phyloP scores from a whole-genome alignment of 2,888 invertebrate species.

The Apocheima hispidaria region DNA sequence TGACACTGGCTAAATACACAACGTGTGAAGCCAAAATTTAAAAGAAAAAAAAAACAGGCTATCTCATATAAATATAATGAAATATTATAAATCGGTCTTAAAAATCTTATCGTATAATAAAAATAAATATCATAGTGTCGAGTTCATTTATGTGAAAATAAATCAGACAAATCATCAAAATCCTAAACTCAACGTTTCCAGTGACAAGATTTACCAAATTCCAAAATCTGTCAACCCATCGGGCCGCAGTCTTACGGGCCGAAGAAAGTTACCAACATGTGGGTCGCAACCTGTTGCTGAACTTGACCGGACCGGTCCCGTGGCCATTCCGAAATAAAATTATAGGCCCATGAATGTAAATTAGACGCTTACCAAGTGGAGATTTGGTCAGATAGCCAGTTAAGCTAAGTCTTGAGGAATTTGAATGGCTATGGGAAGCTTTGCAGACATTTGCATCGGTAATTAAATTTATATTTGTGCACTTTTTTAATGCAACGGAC shows the following conservation, averaged over 20 bases:
- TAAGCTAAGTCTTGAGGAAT: constrained; percentile 34
- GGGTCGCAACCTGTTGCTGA: constrained; percentile 76
- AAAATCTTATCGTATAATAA: neutral
- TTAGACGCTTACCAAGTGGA: constrained; percentile 36
- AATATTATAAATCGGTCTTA: neutral
- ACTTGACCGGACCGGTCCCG: constrained; percentile 70
- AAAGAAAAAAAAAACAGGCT: no score
- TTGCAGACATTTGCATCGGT: neutral
- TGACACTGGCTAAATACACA: no score
- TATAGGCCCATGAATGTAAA: constrained; percentile 53
- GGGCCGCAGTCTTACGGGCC: constrained; percentile 61
- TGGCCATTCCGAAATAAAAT: constrained; percentile 62
- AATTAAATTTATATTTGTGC: neutral
- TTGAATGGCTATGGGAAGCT: constrained; percentile 12
- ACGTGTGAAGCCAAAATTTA: no score
- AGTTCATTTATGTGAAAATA: neutral
- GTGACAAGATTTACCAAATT: constrained; percentile 33
- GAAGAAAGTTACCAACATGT: constrained; percentile 73
- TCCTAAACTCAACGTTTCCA: constrained; percentile 12
- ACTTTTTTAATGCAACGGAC: no score
- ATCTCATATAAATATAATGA: no score
- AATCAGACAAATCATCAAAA: constrained; percentile 5
- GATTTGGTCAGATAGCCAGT: constrained; percentile 17
- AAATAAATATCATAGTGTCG: neutral
- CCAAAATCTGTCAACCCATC: constrained; percentile 54